phyloP scores from a whole-genome alignment of 35 echinoderm and acorn worm genomes.

The Heliocidaris tuberculata region DNA sequence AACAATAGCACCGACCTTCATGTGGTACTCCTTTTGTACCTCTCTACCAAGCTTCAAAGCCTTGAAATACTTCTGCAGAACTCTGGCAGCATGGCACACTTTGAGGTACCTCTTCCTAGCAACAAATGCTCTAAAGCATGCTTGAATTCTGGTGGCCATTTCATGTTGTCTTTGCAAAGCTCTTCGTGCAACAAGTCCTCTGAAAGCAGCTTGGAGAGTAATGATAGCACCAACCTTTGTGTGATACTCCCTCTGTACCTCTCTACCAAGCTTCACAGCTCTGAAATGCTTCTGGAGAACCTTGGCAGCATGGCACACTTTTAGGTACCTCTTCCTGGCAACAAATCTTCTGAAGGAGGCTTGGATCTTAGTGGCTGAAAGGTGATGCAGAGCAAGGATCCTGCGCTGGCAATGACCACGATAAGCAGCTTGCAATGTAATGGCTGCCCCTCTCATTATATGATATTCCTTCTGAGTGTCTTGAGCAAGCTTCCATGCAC shows the following conservation, averaged over 20 bases:
- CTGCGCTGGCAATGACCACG: constrained; percentile 34
- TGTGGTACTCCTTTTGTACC: too few species aligned
- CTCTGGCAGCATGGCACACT: too few species aligned
- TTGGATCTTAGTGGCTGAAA: constrained; percentile 70
- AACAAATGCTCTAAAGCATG: too few species aligned
- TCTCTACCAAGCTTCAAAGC: too few species aligned
- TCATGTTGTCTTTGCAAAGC: too few species aligned
- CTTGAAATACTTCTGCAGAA: too few species aligned
- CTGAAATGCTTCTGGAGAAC: constrained; percentile 45
- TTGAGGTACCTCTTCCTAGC: too few species aligned
- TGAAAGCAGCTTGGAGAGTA: constrained; percentile 56
- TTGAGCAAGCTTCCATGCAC: constrained; percentile 29
- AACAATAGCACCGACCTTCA: too few species aligned
- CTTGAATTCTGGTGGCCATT: too few species aligned
- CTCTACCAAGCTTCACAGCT: not conserved
- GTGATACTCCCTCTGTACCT: constrained; percentile 45
- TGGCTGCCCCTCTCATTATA: constrained; percentile 48
- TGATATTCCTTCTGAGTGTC: constrained; percentile 49
- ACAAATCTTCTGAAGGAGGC: constrained; percentile 55
- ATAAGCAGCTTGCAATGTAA: constrained; percentile 60
- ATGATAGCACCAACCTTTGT: constrained; percentile 52
- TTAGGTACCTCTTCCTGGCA: constrained; percentile 25
- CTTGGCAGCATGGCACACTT: not conserved
- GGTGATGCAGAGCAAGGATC: not conserved
- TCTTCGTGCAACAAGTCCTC: not conserved